These are phyloP conservation scores for Alca torda DNA, from an alignment of 2,797 vertebrate genomes.

Conservation along the genomic window DNA sequence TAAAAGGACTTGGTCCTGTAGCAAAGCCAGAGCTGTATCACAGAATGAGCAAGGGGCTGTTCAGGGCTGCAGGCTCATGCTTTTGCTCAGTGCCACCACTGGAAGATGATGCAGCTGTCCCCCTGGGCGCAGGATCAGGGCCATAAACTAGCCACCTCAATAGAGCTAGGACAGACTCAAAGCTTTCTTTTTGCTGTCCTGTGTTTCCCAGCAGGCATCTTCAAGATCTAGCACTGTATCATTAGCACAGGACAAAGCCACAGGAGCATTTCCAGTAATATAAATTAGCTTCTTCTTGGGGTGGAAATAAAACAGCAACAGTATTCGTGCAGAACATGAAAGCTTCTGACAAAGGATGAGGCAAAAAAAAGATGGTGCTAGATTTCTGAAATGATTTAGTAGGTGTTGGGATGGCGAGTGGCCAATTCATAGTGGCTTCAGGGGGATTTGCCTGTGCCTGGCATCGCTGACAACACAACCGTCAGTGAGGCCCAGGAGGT, in stretches of 20 bases:
- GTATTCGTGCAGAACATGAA: rapidly evolving
- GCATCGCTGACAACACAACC: neutral
- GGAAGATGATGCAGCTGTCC: rapidly evolving
- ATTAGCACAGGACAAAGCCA: rapidly evolving
- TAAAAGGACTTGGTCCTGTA: neutral
- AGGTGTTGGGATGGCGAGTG: rapidly evolving
- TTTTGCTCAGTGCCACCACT: neutral
- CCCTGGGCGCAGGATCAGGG: neutral
- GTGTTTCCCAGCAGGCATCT: neutral
- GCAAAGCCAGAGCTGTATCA: neutral
- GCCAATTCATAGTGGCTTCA: rapidly evolving
- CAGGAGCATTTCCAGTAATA: neutral
- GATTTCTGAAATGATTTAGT: rapidly evolving
- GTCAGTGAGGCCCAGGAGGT: neutral
- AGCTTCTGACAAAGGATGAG: rapidly evolving
- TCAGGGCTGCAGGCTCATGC: neutral
- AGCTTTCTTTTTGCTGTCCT: neutral
- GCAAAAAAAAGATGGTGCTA: rapidly evolving
- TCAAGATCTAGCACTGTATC: rapidly evolving
- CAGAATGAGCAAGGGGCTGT: neutral
- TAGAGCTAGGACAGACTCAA: neutral
- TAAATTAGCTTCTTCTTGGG: rapidly evolving
- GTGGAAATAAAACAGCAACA: neutral
- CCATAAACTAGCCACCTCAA: neutral
- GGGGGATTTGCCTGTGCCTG: rapidly evolving